Evolutionary conservation across 2,797 vertebrate species (phyloP).

Genomic region (Catostomus latipinnis): DNA sequence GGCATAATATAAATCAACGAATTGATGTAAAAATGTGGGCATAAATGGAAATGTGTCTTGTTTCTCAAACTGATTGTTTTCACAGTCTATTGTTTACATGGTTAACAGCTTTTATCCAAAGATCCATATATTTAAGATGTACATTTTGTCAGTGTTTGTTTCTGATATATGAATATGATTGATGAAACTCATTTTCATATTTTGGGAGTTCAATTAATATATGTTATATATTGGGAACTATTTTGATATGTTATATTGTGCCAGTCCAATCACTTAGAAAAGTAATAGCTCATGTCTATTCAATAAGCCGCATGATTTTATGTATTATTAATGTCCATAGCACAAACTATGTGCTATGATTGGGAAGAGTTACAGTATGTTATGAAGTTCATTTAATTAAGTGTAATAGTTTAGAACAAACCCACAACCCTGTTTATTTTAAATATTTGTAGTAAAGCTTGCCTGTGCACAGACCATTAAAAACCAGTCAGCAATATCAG

Average conservation of each 20-base stretch:
- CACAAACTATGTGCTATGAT: neutral
- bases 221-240: too few species aligned
- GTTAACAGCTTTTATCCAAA: too few species aligned
- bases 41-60: too few species aligned
- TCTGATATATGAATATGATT: too few species aligned
- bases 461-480: neutral
- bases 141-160: too few species aligned
- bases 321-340: neutral
- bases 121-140: too few species aligned
- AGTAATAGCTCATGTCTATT: neutral
- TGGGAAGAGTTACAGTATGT: neutral
- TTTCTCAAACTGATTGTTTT: too few species aligned
- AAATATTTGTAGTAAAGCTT: constrained; percentile 4
- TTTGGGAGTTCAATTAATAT: too few species aligned
- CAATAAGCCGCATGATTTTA: neutral
- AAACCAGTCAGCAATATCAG: constrained; percentile 24
- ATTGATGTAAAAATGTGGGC: too few species aligned
- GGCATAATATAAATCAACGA: too few species aligned
- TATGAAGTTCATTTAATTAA: constrained; percentile 7
- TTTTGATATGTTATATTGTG: neutral
- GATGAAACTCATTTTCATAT: too few species aligned
- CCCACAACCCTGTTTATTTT: neutral
- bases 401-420: constrained; percentile 16
- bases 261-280: neutral
- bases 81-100: too few species aligned